These are phyloP conservation scores for Mya arenaria DNA, from an alignment of 1,140 invertebrate genomes.

Conservation along the genomic window DNA sequence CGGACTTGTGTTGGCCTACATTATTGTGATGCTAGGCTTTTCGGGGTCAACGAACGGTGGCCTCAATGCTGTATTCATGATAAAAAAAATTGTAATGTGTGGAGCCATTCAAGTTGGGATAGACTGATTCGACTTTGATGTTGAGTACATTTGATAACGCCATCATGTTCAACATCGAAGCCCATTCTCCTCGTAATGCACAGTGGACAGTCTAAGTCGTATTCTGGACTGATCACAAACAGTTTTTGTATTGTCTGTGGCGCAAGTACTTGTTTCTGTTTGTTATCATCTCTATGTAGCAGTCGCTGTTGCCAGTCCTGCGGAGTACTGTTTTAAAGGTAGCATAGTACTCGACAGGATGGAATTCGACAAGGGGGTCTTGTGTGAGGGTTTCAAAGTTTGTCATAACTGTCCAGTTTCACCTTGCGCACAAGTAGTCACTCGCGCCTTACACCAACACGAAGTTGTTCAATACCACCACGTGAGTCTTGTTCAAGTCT, in stretches of 20 bases:
- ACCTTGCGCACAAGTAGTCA: not conserved
- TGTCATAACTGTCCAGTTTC: not conserved
- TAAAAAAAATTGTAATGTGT: constrained; percentile 1
- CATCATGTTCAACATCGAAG: constrained; percentile 21
- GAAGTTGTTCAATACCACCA: not conserved
- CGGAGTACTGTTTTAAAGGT: too few relatives aligned
- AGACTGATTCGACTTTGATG: constrained; percentile 14
- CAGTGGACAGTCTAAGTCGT: constrained; percentile 1
- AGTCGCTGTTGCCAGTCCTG: too few relatives aligned
- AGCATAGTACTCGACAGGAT: too few relatives aligned
- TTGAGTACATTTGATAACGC: constrained; percentile 14
- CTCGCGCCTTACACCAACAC: not conserved
- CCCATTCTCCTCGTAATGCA: not conserved
- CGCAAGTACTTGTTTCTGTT: not conserved
- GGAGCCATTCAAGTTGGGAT: constrained; percentile 14
- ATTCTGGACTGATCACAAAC: not conserved
- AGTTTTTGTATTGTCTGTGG: not conserved
- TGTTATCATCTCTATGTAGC: constrained; percentile 5
- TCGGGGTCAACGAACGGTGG: constrained; percentile 12
- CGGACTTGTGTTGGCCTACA: constrained; percentile 20
- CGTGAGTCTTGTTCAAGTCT: not conserved
- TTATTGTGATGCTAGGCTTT: not conserved
- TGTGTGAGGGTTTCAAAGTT: too few relatives aligned
- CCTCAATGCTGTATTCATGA: constrained; percentile 6
- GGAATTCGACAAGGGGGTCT: too few relatives aligned